Evolutionary conservation across 2,888 invertebrate species (phyloP).

Genomic region (Diaprepes abbreviatus): DNA sequence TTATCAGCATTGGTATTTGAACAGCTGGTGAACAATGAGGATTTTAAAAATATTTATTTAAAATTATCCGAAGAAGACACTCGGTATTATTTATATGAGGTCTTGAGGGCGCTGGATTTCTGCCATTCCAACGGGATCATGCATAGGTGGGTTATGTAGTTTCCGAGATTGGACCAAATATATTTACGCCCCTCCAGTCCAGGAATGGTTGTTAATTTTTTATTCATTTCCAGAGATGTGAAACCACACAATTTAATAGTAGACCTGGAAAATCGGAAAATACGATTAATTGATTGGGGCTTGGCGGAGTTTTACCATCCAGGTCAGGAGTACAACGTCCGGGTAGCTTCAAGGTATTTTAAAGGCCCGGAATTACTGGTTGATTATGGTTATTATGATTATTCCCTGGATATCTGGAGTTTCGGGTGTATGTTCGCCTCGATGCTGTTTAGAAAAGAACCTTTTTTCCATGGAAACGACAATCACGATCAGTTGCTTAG

Average conservation of each 20-base stretch:
- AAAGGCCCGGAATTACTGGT: conserved; percentile 66
- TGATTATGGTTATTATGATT: conserved; percentile 66
- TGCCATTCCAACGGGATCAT: conserved; percentile 67
- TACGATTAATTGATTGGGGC: conserved; percentile 66
- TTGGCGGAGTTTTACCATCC: conserved; percentile 66
- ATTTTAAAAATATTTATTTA: conserved; percentile 65
- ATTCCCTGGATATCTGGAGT: conserved; percentile 67
- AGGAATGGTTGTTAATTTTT: no score
- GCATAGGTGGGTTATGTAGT: conserved; percentile 55
- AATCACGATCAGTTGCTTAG: conserved; percentile 65
- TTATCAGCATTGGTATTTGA: conserved; percentile 64
- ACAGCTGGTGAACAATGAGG: conserved; percentile 61
- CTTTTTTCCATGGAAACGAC: conserved; percentile 65
- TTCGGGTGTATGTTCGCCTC: conserved; percentile 66
- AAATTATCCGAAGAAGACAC: conserved; percentile 64
- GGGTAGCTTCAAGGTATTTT: conserved; percentile 66
- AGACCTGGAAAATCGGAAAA: conserved; percentile 60
- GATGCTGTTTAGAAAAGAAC: conserved; percentile 66
- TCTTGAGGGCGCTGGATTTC: conserved; percentile 66
- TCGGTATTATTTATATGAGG: conserved; percentile 67
- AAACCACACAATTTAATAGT: conserved; percentile 67
- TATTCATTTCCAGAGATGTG: conserved; percentile 60
- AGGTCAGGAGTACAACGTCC: conserved; percentile 65
- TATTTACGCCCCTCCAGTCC: no score
- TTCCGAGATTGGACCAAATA: not conserved